phyloP scores from a whole-genome alignment of 53 echinoderm and acorn worm genomes.

The Patiria pectinifera region DNA sequence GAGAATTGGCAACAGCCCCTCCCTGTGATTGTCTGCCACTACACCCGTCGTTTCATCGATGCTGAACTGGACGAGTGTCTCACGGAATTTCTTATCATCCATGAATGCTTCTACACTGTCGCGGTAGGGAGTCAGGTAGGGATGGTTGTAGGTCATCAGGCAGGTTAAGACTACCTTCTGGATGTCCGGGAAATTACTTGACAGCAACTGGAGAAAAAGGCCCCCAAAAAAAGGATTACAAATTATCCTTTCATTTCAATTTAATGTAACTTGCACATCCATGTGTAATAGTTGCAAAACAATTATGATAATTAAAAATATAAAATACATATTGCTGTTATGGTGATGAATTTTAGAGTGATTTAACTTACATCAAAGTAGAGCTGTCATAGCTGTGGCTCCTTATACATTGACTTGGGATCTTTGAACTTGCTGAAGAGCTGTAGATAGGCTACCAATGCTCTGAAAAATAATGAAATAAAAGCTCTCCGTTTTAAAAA shows the following conservation, averaged over 20 bases:
- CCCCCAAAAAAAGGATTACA: not conserved
- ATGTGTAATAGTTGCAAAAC: no score
- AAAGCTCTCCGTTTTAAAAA: no score
- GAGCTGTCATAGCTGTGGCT: constrained; percentile 79
- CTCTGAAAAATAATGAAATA: constrained; percentile 52
- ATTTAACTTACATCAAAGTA: constrained; percentile 81
- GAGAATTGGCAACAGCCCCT: constrained; percentile 85
- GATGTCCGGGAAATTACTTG: constrained; percentile 71
- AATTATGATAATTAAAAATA: not conserved
- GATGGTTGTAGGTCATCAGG: constrained; percentile 90
- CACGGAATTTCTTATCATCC: constrained; percentile 91
- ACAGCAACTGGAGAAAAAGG: constrained; percentile 70
- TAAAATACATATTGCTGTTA: not conserved
- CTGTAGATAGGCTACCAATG: constrained; percentile 78
- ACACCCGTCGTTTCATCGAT: constrained; percentile 85
- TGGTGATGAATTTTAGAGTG: not conserved
- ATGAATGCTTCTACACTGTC: constrained; percentile 81
- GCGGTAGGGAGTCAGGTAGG: constrained; percentile 83
- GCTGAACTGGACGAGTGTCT: constrained; percentile 85
- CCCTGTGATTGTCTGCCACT: constrained; percentile 81
- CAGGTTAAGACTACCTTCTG: constrained; percentile 84
- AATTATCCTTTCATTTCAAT: not conserved
- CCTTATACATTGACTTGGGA: constrained; percentile 87
- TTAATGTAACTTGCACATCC: not conserved
- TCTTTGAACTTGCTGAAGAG: constrained; percentile 89